phyloP scores from a whole-genome alignment of 2,888 invertebrate genomes.

The Camponotus fellah region DNA sequence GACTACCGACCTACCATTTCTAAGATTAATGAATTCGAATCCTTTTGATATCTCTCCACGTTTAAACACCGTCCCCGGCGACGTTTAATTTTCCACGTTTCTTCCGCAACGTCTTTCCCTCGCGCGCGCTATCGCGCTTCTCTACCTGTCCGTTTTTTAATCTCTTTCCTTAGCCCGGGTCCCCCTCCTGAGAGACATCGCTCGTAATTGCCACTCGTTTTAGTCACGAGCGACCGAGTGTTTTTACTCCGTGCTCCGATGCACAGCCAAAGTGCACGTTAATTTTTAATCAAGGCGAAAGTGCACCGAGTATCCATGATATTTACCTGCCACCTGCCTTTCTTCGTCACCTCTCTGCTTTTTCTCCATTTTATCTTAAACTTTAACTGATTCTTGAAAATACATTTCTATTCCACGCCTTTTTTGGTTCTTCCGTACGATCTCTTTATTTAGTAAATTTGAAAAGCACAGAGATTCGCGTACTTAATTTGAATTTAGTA shows the following conservation, averaged over 20 bases:
- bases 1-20: slow-evolving; percentile 48
- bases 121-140: slow-evolving; percentile 31
- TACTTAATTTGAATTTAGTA: background rate
- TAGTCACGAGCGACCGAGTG: slow-evolving; percentile 60
- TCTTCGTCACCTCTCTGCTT: slow-evolving; percentile 37
- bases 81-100: slow-evolving; percentile 53
- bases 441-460: background rate
- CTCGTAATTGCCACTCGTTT: slow-evolving; percentile 60
- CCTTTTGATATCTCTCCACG: slow-evolving; percentile 55
- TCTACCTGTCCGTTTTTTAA: slow-evolving; percentile 52
- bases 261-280: slow-evolving; percentile 72
- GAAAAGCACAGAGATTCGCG: background rate
- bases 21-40: slow-evolving; percentile 58
- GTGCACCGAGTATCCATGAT: slow-evolving; percentile 58
- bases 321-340: slow-evolving; percentile 43
- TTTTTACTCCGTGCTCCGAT: slow-evolving; percentile 66
- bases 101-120: slow-evolving; percentile 29
- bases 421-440: background rate
- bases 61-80: slow-evolving; percentile 51
- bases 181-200: slow-evolving; percentile 47
- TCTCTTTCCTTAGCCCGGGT: slow-evolving; percentile 46
- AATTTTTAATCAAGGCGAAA: slow-evolving; percentile 75
- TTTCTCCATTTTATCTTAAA: slow-evolving; percentile 12
- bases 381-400: background rate
- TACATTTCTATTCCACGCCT: background rate